Evolutionary conservation across 2,113 vertebrate species (phyloP), one percentile per base, ranked within the genome.

Genomic region (Vulpes ferrilata): DNA sequence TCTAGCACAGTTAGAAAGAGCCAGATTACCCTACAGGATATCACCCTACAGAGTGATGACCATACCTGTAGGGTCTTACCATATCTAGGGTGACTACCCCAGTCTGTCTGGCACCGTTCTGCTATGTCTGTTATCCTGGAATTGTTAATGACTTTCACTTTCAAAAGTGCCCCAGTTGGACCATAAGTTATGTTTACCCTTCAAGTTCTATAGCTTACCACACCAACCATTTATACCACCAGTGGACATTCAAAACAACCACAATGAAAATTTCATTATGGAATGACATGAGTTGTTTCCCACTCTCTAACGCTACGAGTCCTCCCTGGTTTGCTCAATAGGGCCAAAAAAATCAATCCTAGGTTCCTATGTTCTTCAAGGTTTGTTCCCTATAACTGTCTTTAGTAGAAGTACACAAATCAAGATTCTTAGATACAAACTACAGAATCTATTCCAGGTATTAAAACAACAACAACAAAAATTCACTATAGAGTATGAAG

Each of bases 81-180:
- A 59, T 74, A 53, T 30, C 48, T 48, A 83, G 32, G 55, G 22
- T 59, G 53, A 71, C 64, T 92, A 55, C 20, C 4, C 5, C 30
- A 59, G 30, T 90, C 86, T 71, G 11, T 64, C 78, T 48, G 30
- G n/a, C 20, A 57, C 1, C 2, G 23, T 20, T 11, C 27, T 43
- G 8, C 62, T 81, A 64, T 9, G 13, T 73, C 27, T 88, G 17
- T 11, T 55, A 53, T 48, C 59, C 53, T 73, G 32, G 35, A 93
- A 88, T 60, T 82, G 74, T 17, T 35, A 82, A 57, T 51, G 16
- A 43, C 17, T 92, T 84, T 93, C 65, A 64, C 71, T 96, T 84
- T 95, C 59, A 73, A 87, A 90, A 71, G 59, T 85, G 51, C 64
- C 48, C 64, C 76, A 53, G 7, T 95, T 85, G 60, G 96, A 62